These are phyloP conservation scores for Synanthedon vespiformis DNA, from an alignment of 2,888 invertebrate species.

Conservation along the genomic window DNA sequence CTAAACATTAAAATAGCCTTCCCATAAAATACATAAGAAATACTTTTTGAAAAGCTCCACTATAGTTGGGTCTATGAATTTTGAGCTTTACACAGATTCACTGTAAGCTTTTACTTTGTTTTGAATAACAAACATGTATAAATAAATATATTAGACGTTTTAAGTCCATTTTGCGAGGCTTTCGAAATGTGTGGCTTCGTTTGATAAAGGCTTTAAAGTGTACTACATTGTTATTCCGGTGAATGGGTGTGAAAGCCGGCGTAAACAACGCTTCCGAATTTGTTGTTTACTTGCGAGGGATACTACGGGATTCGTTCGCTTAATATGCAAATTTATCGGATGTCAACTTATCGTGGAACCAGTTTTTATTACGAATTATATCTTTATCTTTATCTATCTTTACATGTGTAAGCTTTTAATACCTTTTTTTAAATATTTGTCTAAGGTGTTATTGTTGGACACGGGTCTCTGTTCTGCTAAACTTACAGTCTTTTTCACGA, in stretches of 20 bases:
- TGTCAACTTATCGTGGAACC: not conserved
- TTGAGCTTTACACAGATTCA: too few relatives aligned
- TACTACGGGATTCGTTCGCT: conserved; percentile 1
- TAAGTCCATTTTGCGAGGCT: not conserved
- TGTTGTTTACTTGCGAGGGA: conserved; percentile 15
- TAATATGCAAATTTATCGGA: not conserved
- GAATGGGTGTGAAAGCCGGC: conserved; percentile 3
- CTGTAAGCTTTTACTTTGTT: not conserved
- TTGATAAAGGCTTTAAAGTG: conserved; percentile 13
- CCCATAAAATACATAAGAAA: too few relatives aligned
- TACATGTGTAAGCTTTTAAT: too few relatives aligned
- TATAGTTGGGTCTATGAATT: too few relatives aligned
- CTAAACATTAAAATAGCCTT: too few relatives aligned
- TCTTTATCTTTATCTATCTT: too few relatives aligned
- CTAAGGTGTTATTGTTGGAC: too few relatives aligned
- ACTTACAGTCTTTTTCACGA: too few relatives aligned
- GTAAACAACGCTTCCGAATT: conserved; percentile 12
- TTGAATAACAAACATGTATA: not conserved
- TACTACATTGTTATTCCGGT: conserved; percentile 17
- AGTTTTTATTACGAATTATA: too few relatives aligned
- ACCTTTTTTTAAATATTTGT: too few relatives aligned
- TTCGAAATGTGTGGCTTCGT: conserved; percentile 9
- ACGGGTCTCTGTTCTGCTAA: too few relatives aligned
- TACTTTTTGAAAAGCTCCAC: too few relatives aligned
- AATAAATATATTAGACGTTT: not conserved